These are phyloP conservation scores for Drosophila cognata DNA, from an alignment of 2,888 invertebrate species.

Conservation along the genomic window DNA sequence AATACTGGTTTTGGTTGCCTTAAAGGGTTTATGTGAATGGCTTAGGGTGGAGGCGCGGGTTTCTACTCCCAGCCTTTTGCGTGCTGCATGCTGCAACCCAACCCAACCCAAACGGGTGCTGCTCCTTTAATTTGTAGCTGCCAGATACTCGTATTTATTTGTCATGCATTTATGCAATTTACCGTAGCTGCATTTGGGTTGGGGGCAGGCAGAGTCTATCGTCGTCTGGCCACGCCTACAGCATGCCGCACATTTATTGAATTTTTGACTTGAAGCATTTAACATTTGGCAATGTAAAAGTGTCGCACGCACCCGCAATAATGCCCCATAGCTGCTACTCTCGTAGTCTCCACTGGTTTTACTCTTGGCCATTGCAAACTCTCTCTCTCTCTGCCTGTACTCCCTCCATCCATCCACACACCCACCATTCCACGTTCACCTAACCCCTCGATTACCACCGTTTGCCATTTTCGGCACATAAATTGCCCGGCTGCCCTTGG, in stretches of 20 bases:
- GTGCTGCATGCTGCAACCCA: not conserved
- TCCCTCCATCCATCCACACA: not conserved
- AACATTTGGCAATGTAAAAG: slow-evolving; percentile 69
- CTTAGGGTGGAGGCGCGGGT: not conserved
- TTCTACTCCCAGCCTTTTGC: not conserved
- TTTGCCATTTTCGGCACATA: slow-evolving; percentile 74
- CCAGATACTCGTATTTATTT: slow-evolving; percentile 59
- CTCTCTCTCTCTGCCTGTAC: not conserved
- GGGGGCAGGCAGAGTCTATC: slow-evolving; percentile 3
- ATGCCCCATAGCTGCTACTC: slow-evolving; percentile 12
- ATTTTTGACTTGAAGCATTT: slow-evolving; percentile 78
- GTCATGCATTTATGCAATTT: slow-evolving; percentile 73
- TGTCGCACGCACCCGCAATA: slow-evolving; percentile 60
- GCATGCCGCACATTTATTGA: slow-evolving; percentile 70
- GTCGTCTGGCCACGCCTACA: slow-evolving; percentile 53
- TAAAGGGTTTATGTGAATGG: not conserved
- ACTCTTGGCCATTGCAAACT: slow-evolving; percentile 14
- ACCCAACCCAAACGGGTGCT: not conserved
- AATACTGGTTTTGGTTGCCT: not conserved
- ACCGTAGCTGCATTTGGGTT: slow-evolving; percentile 25
- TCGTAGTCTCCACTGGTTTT: slow-evolving; percentile 6
- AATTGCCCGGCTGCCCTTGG: slow-evolving; percentile 60
- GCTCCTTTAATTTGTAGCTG: slow-evolving; percentile 32
- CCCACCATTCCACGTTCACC: not conserved
- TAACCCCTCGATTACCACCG: slow-evolving; percentile 16